Base-by-base conservation (phyloP, 2,888 invertebrate genomes). In the Apotomis turbidana region DNA sequence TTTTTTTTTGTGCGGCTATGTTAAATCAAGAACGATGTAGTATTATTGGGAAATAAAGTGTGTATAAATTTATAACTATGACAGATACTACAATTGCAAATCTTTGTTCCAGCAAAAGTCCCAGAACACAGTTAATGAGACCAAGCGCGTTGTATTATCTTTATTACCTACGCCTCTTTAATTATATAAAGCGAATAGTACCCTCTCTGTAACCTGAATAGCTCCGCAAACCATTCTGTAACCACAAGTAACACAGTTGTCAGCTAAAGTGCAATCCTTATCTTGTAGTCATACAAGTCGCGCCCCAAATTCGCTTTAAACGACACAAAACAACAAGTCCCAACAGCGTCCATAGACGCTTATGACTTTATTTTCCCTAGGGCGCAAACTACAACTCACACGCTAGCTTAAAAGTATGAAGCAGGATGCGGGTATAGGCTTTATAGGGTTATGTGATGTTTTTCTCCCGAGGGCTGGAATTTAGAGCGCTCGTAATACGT, bases 401-500 rank as follows among this genome's bases (percentile, higher is more conserved):
- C 27, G 8, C 8, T 4, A 5, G 44, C 9, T 12, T 46, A 57
- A n/a, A 44, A 46, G 46, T 36, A 27, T 36, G n/a, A 5, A 46
- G 36, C n/a, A 8, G 27, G 5, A 55, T 55, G 38, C 27, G n/a
- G 44, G 3, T 8, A n/a, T 6, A 15, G 9, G 12, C 15, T 9
- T 3, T 13, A 44, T 57, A 55, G 27, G 66, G 57, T 57, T 46
- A 66, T 57, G 36, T 5, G 55, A 66, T 6, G 66, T 57, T 57
- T 66, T 66, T 46, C 66, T n/a, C n/a, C 44, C 55, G n/a, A 57
- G 8, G 46, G 27, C 46, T 12, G 44, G 46, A 66, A 57, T 76
- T 73, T 74, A 71, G 68, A 73, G 57, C 66, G 62, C 59, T 63
- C 71, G 66, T 74, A 73, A 76, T 70, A 76, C 76, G 74, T 76